Percentiles rank a stretch among this genome's conserved stretches.
These are phyloP conservation scores for Brachyistius frenatus DNA, from an alignment of 2,113 vertebrate species.

Conservation along the genomic window DNA sequence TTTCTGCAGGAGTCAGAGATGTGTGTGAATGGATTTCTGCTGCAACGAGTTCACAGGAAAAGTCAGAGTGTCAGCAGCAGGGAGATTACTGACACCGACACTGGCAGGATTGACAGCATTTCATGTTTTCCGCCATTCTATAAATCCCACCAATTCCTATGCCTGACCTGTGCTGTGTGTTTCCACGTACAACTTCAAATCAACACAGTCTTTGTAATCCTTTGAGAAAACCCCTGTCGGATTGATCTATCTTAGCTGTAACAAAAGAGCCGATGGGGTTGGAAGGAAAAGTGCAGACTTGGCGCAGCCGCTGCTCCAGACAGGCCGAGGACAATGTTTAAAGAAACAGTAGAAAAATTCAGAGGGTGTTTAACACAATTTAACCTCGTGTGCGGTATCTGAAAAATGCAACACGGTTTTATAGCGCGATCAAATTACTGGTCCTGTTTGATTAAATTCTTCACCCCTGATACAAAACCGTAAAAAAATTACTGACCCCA, in stretches of 20 bases:
- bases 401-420: neutral
- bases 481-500: neutral
- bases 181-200: constrained; percentile 36
- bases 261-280: constrained; percentile 27
- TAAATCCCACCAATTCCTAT: constrained; percentile 33
- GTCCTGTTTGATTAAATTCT: constrained; percentile 25
- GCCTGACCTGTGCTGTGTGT: constrained; percentile 29
- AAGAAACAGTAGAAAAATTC: constrained; percentile 30
- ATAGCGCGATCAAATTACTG: constrained; percentile 39
- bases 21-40: constrained; percentile 48
- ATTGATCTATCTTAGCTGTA: constrained; percentile 22
- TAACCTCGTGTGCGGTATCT: constrained; percentile 37
- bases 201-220: constrained; percentile 56
- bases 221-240: constrained; percentile 27
- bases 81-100: constrained; percentile 73
- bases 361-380: constrained; percentile 32
- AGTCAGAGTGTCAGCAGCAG: constrained; percentile 73
- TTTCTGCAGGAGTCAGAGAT: constrained; percentile 55
- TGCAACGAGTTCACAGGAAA: constrained; percentile 25
- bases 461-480: constrained; percentile 15
- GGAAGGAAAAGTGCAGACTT: constrained; percentile 41
- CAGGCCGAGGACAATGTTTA: constrained; percentile 32
- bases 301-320: neutral
- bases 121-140: constrained; percentile 36
- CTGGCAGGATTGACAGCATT: constrained; percentile 41